Percentiles rank a stretch among this genome's conserved stretches.
These are phyloP conservation scores for Masticophis lateralis DNA, from an alignment of 2,797 vertebrate species.

Conservation along the genomic window DNA sequence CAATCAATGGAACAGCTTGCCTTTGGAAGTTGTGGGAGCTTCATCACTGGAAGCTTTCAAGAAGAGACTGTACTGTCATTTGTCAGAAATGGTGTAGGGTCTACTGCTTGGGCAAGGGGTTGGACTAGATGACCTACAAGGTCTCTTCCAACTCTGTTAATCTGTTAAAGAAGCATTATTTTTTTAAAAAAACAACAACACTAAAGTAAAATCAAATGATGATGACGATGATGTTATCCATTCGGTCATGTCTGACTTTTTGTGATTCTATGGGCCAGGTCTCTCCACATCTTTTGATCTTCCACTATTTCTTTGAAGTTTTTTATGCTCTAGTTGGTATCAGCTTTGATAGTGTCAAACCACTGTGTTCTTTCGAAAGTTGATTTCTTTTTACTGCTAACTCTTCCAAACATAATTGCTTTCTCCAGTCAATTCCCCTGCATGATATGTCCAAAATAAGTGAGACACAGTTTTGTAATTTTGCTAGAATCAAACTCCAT, in stretches of 20 bases:
- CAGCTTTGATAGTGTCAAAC: not conserved
- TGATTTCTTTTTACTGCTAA: not conserved
- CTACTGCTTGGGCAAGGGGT: too few relatives aligned
- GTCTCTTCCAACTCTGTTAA: too few relatives aligned
- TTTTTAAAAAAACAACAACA: not conserved
- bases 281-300: not conserved
- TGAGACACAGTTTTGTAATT: not conserved
- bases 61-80: too few relatives aligned
- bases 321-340: not conserved
- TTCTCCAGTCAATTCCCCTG: not conserved
- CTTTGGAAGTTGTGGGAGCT: too few relatives aligned
- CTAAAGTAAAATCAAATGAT: not conserved
- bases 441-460: not conserved
- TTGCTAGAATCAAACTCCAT: not conserved
- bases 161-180: not conserved
- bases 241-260: not conserved
- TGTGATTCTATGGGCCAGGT: not conserved
- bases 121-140: too few relatives aligned
- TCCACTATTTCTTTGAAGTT: not conserved
- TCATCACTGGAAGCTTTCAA: too few relatives aligned
- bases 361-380: not conserved
- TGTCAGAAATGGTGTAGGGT: too few relatives aligned
- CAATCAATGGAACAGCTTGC: too few relatives aligned
- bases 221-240: not conserved
- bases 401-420: not conserved